Conservation (phyloP, 2,113 vertebrate genomes). For the Neodontobutis hainanensis region DNA sequence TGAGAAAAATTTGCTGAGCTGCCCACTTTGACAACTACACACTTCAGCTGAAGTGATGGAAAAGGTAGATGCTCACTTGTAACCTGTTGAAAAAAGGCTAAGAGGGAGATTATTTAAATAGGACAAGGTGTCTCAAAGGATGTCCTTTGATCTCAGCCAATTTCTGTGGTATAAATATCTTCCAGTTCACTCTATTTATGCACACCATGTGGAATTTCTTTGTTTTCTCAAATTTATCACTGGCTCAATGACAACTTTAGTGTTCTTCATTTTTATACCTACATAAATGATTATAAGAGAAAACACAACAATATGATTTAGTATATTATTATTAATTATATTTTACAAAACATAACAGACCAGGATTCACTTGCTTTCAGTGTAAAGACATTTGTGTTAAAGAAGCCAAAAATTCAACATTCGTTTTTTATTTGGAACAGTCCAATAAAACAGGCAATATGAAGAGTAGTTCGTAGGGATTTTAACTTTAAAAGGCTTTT, state of each 20-base stretch:
- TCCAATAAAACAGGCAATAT: slow-evolving; percentile 83
- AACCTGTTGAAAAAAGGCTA: slow-evolving; percentile 43
- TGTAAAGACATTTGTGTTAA: slow-evolving; percentile 64
- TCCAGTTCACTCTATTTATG: slow-evolving; percentile 55
- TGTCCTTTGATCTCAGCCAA: slow-evolving; percentile 63
- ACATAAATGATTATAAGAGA: slow-evolving; percentile 1
- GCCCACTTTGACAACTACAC: too few species aligned
- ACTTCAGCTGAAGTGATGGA: slow-evolving; percentile 21
- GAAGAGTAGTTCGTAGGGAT: slow-evolving; percentile 81
- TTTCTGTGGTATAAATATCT: slow-evolving; percentile 64
- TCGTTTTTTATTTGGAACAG: slow-evolving; percentile 80
- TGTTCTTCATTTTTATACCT: slow-evolving; percentile 8
- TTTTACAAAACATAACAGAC: slow-evolving; percentile 32
- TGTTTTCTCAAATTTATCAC: slow-evolving; percentile 29
- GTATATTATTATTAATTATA: slow-evolving; percentile 24
- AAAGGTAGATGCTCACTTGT: slow-evolving; percentile 3
- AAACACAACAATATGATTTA: slow-evolving; percentile 32
- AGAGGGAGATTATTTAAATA: slow-evolving; percentile 59
- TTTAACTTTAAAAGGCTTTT: slow-evolving; percentile 76
- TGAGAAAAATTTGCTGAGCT: neutral
- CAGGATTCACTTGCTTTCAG: slow-evolving; percentile 21
- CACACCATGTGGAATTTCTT: slow-evolving; percentile 38
- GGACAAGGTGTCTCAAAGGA: slow-evolving; percentile 62
- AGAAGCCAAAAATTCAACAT: slow-evolving; percentile 74
- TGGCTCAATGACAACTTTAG: slow-evolving; percentile 12